Percentiles rank a stretch among this genome's conserved stretches.
Evolutionary conservation across 2,113 vertebrate genomes (phyloP).

Genomic region (Rhodinocichla rosea): DNA sequence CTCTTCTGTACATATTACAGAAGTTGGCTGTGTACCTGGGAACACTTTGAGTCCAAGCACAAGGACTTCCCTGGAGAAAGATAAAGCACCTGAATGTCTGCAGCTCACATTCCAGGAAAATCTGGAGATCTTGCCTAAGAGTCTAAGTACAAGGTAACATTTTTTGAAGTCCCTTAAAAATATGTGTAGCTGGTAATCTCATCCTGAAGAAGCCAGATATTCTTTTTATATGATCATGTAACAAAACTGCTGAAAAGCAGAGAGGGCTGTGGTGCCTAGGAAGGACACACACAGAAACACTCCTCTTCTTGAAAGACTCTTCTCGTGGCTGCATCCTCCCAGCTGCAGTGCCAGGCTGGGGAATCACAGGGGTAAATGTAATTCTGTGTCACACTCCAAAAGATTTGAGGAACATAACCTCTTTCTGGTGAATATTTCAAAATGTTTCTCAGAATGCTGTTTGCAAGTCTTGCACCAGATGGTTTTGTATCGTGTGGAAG

Average conservation of each 20-base stretch:
- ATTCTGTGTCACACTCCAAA: not conserved
- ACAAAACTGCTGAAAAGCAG: not conserved
- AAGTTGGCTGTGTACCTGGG: not conserved
- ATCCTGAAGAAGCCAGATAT: not conserved
- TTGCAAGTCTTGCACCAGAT: not conserved
- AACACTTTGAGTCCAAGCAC: not conserved
- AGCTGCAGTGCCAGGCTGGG: not conserved
- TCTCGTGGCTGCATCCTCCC: not conserved
- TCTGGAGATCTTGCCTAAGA: not conserved
- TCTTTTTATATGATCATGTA: not conserved
- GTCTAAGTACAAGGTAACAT: not conserved
- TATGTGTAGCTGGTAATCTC: not conserved
- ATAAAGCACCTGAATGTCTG: not conserved
- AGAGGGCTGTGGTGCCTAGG: not conserved
- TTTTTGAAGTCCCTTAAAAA: not conserved
- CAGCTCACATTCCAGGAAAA: constrained; percentile 18
- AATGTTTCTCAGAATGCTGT: not conserved
- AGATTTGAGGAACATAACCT: not conserved
- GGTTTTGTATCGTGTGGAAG: not conserved
- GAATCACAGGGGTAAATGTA: not conserved
- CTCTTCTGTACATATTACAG: not conserved
- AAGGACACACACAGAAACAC: not conserved
- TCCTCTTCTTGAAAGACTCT: not conserved
- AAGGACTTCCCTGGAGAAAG: not conserved
- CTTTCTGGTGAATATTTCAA: not conserved